Evolutionary conservation across 1,140 invertebrate species (phyloP).

Genomic region (Sipha flava): DNA sequence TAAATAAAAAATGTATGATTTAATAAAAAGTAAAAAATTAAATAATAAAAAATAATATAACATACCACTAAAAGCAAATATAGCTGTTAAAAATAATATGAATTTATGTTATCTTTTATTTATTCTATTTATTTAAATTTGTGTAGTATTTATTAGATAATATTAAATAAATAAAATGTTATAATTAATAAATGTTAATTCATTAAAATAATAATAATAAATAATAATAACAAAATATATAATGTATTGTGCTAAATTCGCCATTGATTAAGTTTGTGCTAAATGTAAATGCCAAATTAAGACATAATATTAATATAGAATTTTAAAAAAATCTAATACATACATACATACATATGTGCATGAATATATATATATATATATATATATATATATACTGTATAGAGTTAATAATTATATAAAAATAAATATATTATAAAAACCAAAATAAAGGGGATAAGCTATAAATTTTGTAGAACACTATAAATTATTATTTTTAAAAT

Average conservation of each 20-base stretch:
- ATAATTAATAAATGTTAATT: neutral
- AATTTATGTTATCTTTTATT: too few relatives aligned
- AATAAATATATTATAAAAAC: neutral
- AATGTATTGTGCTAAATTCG: neutral
- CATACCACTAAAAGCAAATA: conserved; percentile 2
- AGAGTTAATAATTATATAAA: neutral
- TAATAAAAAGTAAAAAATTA: conserved; percentile 8
- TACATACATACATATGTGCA: too few relatives aligned
- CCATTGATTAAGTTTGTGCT: neutral
- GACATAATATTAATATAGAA: neutral
- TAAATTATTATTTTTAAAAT: neutral
- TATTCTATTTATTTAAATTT: neutral
- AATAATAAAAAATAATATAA: neutral
- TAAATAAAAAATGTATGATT: conserved; percentile 7
- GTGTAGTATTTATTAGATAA: neutral
- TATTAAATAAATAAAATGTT: neutral
- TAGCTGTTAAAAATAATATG: conserved; percentile 3
- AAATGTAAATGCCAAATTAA: neutral
- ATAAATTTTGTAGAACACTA: neutral
- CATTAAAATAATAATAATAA: neutral
- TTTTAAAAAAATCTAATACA: neutral
- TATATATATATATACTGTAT: neutral
- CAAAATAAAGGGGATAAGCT: neutral
- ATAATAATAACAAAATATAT: neutral
- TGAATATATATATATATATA: too few relatives aligned